Conservation (phyloP, 2,797 vertebrate species). For the Zalophus californianus region DNA sequence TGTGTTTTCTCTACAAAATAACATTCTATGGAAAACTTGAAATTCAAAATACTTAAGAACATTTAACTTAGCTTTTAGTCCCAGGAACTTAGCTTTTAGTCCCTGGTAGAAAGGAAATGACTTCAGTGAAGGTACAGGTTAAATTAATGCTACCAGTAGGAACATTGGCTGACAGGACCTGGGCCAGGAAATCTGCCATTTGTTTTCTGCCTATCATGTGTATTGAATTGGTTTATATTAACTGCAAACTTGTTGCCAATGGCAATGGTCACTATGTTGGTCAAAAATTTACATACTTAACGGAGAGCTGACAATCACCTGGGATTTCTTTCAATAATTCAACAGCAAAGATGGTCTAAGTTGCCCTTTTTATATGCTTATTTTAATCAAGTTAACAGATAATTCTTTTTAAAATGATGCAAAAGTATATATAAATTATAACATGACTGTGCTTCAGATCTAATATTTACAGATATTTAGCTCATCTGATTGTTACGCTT, state of each 20-base stretch:
- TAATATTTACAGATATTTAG: background rate
- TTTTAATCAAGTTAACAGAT: background rate
- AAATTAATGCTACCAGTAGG: background rate
- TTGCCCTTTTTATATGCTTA: background rate
- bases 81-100: background rate
- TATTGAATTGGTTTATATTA: background rate
- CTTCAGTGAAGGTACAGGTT: background rate
- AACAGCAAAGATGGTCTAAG: background rate
- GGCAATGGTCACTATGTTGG: background rate
- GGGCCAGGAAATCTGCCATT: background rate
- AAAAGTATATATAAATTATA: background rate
- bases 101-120: slow-evolving; percentile 22
- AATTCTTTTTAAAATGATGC: background rate
- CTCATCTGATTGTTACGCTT: background rate
- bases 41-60: background rate
- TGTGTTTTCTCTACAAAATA: background rate
- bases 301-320: background rate
- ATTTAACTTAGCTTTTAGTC: background rate
- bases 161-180: background rate
- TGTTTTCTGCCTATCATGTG: background rate
- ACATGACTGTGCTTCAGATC: background rate
- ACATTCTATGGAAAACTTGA: background rate
- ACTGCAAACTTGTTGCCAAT: background rate
- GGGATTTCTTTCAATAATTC: background rate
- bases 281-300: background rate